A percentile compares a stretch with the other conserved stretches of the same genome.
Evolutionary conservation across 1,140 invertebrate species (phyloP).

Genomic region (Drosophila obscura): DNA sequence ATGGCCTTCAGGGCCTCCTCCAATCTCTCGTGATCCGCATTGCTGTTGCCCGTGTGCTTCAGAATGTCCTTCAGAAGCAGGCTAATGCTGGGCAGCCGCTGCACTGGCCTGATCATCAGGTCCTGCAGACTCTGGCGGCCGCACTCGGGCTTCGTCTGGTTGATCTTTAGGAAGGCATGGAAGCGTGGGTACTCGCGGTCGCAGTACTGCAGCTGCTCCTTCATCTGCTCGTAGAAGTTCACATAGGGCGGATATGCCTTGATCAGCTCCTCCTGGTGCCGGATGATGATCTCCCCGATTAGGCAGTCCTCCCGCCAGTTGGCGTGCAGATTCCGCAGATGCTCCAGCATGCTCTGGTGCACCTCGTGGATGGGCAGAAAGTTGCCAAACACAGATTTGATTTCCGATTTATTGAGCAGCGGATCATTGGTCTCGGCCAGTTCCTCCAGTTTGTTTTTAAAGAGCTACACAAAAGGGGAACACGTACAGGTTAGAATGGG

Average conservation of each 20-base stretch:
- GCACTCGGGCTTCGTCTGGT: slow-evolving; percentile 96
- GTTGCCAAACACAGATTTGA: slow-evolving; percentile 98
- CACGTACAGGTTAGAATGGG: slow-evolving; percentile 14
- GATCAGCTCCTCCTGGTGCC: slow-evolving; percentile 91
- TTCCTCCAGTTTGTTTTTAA: slow-evolving; percentile 96
- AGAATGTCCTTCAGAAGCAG: slow-evolving; percentile 96
- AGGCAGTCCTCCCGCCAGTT: slow-evolving; percentile 93
- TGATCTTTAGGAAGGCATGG: slow-evolving; percentile 98
- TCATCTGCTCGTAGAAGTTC: slow-evolving; percentile 98
- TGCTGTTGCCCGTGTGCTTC: slow-evolving; percentile 94
- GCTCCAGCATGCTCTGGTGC: slow-evolving; percentile 91
- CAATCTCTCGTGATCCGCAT: slow-evolving; percentile 93
- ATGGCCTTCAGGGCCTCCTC: slow-evolving; percentile 93
- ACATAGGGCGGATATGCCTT: slow-evolving; percentile 99
- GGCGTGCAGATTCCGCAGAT: slow-evolving; percentile 84
- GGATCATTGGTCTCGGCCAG: slow-evolving; percentile 89
- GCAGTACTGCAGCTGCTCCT: slow-evolving; percentile 95
- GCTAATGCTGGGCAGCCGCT: slow-evolving; percentile 97
- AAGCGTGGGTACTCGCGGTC: slow-evolving; percentile 96
- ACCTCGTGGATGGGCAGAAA: slow-evolving; percentile 96
- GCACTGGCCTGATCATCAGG: slow-evolving; percentile 97
- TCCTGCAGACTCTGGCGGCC: slow-evolving; percentile 97
- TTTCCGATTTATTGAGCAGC: slow-evolving; percentile 95
- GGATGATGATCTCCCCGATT: slow-evolving; percentile 94
- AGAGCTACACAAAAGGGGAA: slow-evolving; percentile 88